Evolutionary conservation across 2,797 vertebrate genomes (phyloP), one percentile per base, ranked within the genome.

Genomic region (Nyctibius grandis): DNA sequence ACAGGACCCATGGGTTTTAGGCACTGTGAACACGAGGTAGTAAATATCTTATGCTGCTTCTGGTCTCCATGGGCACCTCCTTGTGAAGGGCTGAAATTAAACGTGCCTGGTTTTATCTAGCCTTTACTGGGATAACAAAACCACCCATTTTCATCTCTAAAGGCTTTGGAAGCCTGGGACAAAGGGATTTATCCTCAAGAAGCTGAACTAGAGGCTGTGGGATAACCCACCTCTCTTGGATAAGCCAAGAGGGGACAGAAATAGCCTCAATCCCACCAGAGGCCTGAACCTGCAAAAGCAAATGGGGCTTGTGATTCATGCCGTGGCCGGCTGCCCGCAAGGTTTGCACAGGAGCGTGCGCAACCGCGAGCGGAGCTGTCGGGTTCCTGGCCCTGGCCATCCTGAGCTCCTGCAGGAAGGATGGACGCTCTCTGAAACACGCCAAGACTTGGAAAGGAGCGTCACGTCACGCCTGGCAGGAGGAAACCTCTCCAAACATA

Each of bases 371-470:
- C 16, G 5, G 67, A 97, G 83, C 89, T 65, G 91, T n/a, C 0
- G 2, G 68, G 54, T 81, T 93, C 47, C 91, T 95, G 95, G 89
- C 91, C 80, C 60, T 0, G 33, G 42, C 47, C 4, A 1, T 73
- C 78, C 68, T 7, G 44, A 83, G 60, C 2, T 33, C 83, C 56
- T 34, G 78, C 94, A 86, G 95, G 88, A 76, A 82, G 89, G 96
- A 96, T 78, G 91, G 85, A 67, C 33, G n/a, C 59, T 76, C 73
- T 59, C 88, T 26, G 25, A 48, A 79, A 75, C 88, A 42, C 2
- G 22, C 88, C 18, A 73, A 81, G 88, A 45, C 94, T 84, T 94
- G 83, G 89, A 88, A 95, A 86, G 77, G 79, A 93, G 77, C 7
- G 5, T 83, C 85, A 56, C 12, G 0, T 88, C 92, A 85, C 1